Percentiles rank a stretch among this genome's conserved stretches.
These are phyloP conservation scores for Lamprologus speciosus DNA, from an alignment of 2,113 vertebrate genomes.

Conservation along the genomic window DNA sequence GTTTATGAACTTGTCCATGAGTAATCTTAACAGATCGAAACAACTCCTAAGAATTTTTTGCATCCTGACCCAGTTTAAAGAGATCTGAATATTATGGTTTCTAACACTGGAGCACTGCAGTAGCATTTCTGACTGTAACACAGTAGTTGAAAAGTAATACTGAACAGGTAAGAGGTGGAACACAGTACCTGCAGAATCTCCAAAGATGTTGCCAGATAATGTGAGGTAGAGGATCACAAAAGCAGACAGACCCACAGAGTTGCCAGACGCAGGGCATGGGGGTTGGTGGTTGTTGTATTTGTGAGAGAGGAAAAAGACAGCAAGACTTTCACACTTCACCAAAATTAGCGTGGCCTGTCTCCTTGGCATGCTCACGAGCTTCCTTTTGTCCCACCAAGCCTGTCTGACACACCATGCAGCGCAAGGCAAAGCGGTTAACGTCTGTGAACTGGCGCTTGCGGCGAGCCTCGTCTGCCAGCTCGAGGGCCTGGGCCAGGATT, in stretches of 20 bases:
- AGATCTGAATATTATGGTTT: not conserved
- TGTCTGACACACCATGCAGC: slow-evolving; percentile 95
- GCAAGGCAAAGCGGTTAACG: slow-evolving; percentile 85
- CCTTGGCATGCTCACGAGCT: slow-evolving; percentile 92
- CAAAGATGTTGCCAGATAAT: slow-evolving; percentile 29
- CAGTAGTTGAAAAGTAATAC: slow-evolving; percentile 36
- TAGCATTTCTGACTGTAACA: slow-evolving; percentile 15
- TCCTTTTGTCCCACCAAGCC: slow-evolving; percentile 91
- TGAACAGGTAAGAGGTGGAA: slow-evolving; percentile 25
- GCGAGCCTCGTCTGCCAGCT: slow-evolving; percentile 90
- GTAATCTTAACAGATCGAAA: not conserved
- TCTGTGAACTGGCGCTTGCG: slow-evolving; percentile 93
- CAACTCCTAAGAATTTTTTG: slow-evolving; percentile 6
- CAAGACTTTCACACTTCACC: slow-evolving; percentile 84
- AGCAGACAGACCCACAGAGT: slow-evolving; percentile 28
- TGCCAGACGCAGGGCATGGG: slow-evolving; percentile 12
- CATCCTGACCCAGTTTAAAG: not conserved
- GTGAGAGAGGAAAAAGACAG: not conserved
- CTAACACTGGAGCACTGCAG: slow-evolving; percentile 3
- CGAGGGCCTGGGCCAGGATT: slow-evolving; percentile 87
- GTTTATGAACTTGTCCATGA: not conserved
- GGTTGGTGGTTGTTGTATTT: slow-evolving; percentile 22
- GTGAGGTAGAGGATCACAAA: slow-evolving; percentile 85
- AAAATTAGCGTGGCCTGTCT: slow-evolving; percentile 94
- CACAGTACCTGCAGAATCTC: slow-evolving; percentile 29